Evolutionary conservation across 2,113 vertebrate genomes (phyloP).

Genomic region (Lagenorhynchus albirostris): DNA sequence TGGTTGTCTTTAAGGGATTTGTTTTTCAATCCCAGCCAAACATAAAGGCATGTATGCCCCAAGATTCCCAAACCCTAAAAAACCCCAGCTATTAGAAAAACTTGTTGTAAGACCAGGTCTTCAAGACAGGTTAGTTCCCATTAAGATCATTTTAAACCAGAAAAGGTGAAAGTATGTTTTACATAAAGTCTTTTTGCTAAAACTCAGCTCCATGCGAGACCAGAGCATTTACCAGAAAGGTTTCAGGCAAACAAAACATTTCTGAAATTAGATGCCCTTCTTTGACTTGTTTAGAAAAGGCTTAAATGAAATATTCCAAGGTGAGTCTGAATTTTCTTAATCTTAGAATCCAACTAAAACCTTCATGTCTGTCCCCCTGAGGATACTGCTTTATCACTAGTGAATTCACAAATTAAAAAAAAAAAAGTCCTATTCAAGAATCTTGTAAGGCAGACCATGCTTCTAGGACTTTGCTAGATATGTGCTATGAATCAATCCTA

Average conservation of each 20-base stretch:
- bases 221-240: background rate
- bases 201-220: background rate
- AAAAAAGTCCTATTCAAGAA: background rate
- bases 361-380: background rate
- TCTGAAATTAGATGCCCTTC: background rate
- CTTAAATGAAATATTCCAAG: background rate
- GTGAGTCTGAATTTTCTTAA: background rate
- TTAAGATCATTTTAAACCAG: background rate
- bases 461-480: background rate
- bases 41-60: background rate
- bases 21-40: background rate
- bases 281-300: background rate
- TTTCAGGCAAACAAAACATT: slow-evolving; percentile 3
- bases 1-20: background rate
- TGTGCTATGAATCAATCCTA: background rate
- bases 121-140: background rate
- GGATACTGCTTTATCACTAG: background rate
- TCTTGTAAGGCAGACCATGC: background rate
- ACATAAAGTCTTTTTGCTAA: background rate
- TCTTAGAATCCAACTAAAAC: background rate
- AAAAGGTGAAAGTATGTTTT: background rate
- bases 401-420: background rate
- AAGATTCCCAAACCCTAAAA: background rate
- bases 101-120: background rate
- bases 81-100: background rate